Conservation (phyloP, 2,113 vertebrate species). For the Cololabis saira region DNA sequence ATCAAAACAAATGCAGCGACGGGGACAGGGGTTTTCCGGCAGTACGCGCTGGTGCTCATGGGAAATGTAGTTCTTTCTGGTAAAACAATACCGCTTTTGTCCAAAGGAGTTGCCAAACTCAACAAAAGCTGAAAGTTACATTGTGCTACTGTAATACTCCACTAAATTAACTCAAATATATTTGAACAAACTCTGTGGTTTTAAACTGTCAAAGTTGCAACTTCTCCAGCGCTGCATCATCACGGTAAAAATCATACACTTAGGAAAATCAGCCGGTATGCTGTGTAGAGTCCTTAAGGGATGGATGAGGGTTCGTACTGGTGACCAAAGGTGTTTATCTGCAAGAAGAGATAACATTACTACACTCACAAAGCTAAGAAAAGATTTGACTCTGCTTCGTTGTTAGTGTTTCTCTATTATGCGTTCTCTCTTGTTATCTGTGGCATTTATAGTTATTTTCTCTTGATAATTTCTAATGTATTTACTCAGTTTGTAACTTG, state of each 20-base stretch:
- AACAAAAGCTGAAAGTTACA: no score
- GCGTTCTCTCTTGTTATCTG: slow-evolving; percentile 30
- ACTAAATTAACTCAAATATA: no score
- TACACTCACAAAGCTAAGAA: neutral
- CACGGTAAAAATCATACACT: slow-evolving; percentile 17
- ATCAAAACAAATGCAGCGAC: no score
- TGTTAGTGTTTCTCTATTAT: slow-evolving; percentile 6
- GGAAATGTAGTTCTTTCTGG: no score
- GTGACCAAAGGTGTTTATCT: neutral
- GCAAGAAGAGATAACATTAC: neutral
- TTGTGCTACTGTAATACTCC: no score
- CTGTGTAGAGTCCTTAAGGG: neutral
- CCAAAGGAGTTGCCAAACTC: no score
- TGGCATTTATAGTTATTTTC: slow-evolving; percentile 48
- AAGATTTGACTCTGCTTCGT: neutral
- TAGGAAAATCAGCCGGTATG: neutral
- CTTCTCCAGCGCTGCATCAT: slow-evolving; percentile 13
- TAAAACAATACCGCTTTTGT: no score
- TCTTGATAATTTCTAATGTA: slow-evolving; percentile 55
- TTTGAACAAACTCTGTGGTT: neutral
- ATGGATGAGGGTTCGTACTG: neutral
- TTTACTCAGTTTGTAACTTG: slow-evolving; percentile 57
- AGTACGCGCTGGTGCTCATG: no score
- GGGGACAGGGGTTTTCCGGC: no score
- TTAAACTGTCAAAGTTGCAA: slow-evolving; percentile 31